Evolutionary conservation across 2,797 vertebrate genomes (phyloP), one percentile per base, ranked within the genome.

Genomic region (Chaunax sp.): DNA sequence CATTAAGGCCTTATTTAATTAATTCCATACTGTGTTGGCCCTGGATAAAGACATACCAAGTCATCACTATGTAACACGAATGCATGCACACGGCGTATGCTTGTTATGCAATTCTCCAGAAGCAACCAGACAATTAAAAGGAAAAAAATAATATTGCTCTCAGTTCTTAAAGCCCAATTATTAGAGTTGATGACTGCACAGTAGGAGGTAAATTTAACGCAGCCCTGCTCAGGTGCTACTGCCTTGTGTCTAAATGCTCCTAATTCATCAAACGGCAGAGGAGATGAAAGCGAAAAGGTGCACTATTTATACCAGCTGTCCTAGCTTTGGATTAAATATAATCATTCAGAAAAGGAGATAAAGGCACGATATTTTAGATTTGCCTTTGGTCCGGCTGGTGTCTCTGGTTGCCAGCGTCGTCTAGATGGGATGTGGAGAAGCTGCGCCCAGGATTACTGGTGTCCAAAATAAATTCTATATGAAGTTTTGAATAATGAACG

Each of bases 401-500:
- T 23, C 20, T 16, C 7, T 30, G 19, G 26, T 33, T 66, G 23
- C 26, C 11, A 25, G 37, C 26, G 1, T 12, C 38, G 41, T 25
- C 49, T 23, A 7, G 44, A 53, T 61, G 40, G 6, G 37, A 46
- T 22, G 9, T 7, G 33, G 43, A 33, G 14, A 35, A 45, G 40
- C 52, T 35, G 20, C 11, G 15, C 26, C 18, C 30, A 22, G 18
- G 35, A 47, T 25, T 23, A 25, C 44, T 47, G 19, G 3, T 57
- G 52, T 26, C 41, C 26, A 54, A 81, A 74, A 74, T 68, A 4
- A 73, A 54, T 66, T 38, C 52, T 47, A 60, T 57, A 60, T 45
- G 30, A 69, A 65, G 56, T 72, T 77, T 69, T 79, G 69, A 86
- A 77, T 82, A 78, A 80, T 84, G 64, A 80, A 79, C 49, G 5